Evolutionary conservation across 2,113 vertebrate species (phyloP), one percentile per base, ranked within the genome.

Genomic region (Hippocampus guttulatus): DNA sequence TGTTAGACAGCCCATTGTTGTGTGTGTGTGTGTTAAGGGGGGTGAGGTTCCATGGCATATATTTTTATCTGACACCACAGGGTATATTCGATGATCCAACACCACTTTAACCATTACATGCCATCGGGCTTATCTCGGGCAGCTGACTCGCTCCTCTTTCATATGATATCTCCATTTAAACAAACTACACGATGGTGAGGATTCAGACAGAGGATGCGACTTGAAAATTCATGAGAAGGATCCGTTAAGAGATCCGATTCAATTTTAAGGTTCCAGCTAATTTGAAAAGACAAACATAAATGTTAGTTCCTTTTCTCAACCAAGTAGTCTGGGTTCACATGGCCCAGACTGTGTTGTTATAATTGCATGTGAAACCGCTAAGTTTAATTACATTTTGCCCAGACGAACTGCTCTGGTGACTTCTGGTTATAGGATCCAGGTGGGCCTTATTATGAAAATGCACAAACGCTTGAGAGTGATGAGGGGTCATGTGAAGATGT

Each of bases 51-150:
- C 51, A 55, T 45, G 45, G 45, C 8, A 62, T 75, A 52, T 64
- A 81, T 87, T 79, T 87, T 89, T 88, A 90, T 90, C 83, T 86
- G 84, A 90, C 87, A 90, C 84, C 77, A 30, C 84, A 80, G 78
- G 82, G 81, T 80, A 87, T 86, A 88, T 86, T 86, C 88, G 82
- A 89, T 82, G 83, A 77, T 79, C 87, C 75, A 81, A 80, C 76
- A 82, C 84, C 87, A 85, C 84, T 75, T 87, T 85, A 86, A 80
- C 81, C 79, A 87, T 80, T 85, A 82, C 85, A 90, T 79, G 77
- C 82, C 76, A 75, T 60, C 84, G 80, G 86, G 81, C 84, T 88
- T 83, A 81, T 61, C 65, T 41, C 68, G 9, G 51, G 81, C 83
- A 86, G 84, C 82, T 87, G 82, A 89, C 81, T 81, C 75, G 67